Evolutionary conservation across 2,797 vertebrate species (phyloP).

Genomic region (Melanotaenia pygmaea): DNA sequence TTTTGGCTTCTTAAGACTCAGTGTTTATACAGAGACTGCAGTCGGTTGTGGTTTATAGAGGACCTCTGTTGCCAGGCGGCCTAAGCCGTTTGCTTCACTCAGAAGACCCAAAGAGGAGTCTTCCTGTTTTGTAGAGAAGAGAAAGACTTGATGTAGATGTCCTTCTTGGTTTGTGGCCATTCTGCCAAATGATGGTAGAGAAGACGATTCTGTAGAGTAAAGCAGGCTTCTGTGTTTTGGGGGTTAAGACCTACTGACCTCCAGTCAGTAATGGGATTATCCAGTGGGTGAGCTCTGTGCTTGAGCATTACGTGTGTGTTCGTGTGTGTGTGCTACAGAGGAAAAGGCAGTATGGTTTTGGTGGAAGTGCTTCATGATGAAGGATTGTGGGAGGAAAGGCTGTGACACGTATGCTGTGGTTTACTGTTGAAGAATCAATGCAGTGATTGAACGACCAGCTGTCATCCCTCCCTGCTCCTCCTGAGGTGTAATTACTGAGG

Average conservation of each 20-base stretch:
- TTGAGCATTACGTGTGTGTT: background rate
- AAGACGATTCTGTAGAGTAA: constrained; percentile 31
- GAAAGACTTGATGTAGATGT: constrained; percentile 1
- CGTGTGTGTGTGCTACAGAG: constrained; percentile 38
- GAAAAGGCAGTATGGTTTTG: constrained; percentile 5
- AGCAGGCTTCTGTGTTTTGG: constrained; percentile 22
- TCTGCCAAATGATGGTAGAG: constrained; percentile 45
- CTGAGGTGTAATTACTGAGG: constrained; percentile 67
- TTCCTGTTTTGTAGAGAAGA: constrained; percentile 28
- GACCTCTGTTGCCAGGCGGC: background rate
- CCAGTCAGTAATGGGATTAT: constrained; percentile 46
- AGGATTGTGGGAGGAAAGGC: constrained; percentile 38
- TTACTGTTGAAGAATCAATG: constrained; percentile 58
- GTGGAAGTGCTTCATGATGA: constrained; percentile 28
- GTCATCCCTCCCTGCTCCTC: constrained; percentile 45
- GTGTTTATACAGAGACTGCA: background rate
- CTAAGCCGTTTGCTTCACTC: no score
- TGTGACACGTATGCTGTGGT: constrained; percentile 25
- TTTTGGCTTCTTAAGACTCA: background rate
- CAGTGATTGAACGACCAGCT: constrained; percentile 62
- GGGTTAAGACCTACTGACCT: constrained; percentile 56
- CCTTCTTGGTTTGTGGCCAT: constrained; percentile 29
- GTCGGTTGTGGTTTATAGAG: background rate
- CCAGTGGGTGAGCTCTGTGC: constrained; percentile 18
- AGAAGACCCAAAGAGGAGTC: background rate